These are phyloP conservation scores for Lochmaea capreae DNA, from an alignment of 2,888 invertebrate genomes.

Conservation along the genomic window DNA sequence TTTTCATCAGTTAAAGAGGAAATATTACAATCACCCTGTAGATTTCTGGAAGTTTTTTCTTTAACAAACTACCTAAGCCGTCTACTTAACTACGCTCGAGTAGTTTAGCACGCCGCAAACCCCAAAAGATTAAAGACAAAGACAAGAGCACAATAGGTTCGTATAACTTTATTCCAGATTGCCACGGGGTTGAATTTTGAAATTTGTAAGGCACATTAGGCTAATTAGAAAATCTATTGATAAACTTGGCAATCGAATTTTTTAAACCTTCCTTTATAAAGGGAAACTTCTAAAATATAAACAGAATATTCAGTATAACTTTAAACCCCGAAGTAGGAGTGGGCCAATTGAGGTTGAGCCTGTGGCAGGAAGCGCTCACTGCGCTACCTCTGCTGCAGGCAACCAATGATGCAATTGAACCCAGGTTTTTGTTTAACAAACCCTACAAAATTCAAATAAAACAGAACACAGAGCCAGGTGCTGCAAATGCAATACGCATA, in stretches of 20 bases:
- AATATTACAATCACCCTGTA: background rate
- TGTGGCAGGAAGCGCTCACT: too few species aligned
- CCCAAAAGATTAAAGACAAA: conserved; percentile 16
- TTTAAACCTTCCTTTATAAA: background rate
- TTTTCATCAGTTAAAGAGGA: background rate
- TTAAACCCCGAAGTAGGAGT: too few species aligned
- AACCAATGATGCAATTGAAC: too few species aligned
- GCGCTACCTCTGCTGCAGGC: too few species aligned
- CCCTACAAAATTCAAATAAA: too few species aligned
- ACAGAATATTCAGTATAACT: too few species aligned
- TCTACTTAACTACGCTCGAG: conserved; percentile 15
- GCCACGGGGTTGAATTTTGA: background rate
- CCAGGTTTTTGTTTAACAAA: too few species aligned
- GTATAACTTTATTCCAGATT: conserved; percentile 13
- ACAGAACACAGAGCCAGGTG: too few species aligned
- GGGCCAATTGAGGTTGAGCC: too few species aligned
- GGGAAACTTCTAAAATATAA: background rate
- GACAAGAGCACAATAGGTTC: conserved; percentile 10
- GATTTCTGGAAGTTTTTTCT: background rate
- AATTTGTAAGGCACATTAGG: conserved; percentile 8
- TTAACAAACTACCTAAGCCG: background rate
- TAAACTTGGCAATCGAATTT: conserved; percentile 7
- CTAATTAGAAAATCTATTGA: conserved; percentile 15
- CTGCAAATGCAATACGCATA: too few species aligned
- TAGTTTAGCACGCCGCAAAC: background rate